Evolutionary conservation across 2,797 vertebrate genomes (phyloP).

Genomic region (Syngnathus rostellatus): DNA sequence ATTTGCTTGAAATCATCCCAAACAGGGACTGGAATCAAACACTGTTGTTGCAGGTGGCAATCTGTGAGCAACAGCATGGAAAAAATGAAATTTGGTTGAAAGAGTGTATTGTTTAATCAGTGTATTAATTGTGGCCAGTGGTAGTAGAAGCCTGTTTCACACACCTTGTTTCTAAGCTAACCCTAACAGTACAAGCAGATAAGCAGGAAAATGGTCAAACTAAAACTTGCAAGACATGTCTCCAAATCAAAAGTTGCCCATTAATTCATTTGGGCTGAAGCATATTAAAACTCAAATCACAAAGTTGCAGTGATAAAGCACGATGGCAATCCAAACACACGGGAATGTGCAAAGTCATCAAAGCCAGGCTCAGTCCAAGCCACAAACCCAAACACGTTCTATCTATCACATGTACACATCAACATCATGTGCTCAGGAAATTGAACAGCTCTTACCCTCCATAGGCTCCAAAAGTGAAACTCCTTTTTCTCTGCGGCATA

Average conservation of each 20-base stretch:
- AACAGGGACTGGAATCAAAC: background rate
- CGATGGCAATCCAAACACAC: slow-evolving; percentile 6
- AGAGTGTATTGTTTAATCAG: background rate
- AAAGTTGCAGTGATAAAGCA: background rate
- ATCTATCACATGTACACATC: slow-evolving; percentile 8
- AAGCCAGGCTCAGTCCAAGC: slow-evolving; percentile 21
- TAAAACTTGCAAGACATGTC: background rate
- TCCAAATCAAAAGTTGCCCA: background rate
- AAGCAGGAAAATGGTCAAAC: background rate
- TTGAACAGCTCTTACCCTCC: slow-evolving; percentile 69
- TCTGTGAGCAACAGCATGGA: background rate
- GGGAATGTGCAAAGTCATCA: slow-evolving; percentile 51
- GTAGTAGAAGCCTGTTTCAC: no score
- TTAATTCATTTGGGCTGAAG: background rate
- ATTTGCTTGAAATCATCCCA: background rate
- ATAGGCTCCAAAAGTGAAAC: slow-evolving; percentile 80
- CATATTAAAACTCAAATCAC: background rate
- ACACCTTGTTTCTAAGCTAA: no score
- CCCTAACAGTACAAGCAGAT: no score
- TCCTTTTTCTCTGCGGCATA: slow-evolving; percentile 79
- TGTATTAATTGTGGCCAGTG: background rate
- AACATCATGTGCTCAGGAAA: slow-evolving; percentile 2
- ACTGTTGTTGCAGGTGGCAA: background rate
- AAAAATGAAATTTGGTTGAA: background rate
- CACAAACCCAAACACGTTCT: slow-evolving; percentile 3